phyloP scores from a whole-genome alignment of 2,113 vertebrate genomes.

The Promerops cafer region DNA sequence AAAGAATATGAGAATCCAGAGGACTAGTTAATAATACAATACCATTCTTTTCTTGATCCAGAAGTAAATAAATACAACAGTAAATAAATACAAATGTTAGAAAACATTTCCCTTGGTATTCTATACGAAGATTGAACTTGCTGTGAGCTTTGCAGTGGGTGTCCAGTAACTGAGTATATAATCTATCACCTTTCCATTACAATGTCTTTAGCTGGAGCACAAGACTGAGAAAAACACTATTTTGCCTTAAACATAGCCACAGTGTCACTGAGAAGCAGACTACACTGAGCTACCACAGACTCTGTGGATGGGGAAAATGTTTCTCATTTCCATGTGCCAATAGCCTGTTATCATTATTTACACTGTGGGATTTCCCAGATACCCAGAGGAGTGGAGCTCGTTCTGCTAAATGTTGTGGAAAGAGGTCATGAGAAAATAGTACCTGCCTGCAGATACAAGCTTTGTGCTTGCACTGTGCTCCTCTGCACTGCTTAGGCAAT shows the following conservation, averaged over 20 bases:
- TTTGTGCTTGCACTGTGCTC: background rate
- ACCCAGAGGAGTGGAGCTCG: background rate
- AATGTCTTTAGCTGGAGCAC: conserved; percentile 9
- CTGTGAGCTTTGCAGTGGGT: background rate
- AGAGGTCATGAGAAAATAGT: background rate
- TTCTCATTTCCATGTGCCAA: background rate
- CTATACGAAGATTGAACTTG: background rate
- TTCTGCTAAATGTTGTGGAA: background rate
- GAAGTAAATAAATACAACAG: background rate
- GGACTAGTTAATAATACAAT: background rate
- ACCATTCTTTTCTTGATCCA: background rate
- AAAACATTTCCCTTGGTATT: conserved; percentile 16
- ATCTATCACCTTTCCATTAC: conserved; percentile 15
- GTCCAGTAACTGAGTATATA: background rate
- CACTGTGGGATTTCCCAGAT: background rate
- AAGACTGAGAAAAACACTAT: conserved; percentile 29
- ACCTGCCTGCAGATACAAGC: background rate
- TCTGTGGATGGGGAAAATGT: background rate
- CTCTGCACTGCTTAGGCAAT: background rate
- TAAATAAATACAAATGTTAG: conserved; percentile 10
- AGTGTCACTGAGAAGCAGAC: conserved; percentile 11
- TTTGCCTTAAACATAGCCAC: conserved; percentile 22
- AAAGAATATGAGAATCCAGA: background rate
- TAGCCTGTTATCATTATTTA: conserved; percentile 9
- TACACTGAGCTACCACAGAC: background rate